phyloP scores from a whole-genome alignment of 2,888 invertebrate genomes.

The Netelia inedita region DNA sequence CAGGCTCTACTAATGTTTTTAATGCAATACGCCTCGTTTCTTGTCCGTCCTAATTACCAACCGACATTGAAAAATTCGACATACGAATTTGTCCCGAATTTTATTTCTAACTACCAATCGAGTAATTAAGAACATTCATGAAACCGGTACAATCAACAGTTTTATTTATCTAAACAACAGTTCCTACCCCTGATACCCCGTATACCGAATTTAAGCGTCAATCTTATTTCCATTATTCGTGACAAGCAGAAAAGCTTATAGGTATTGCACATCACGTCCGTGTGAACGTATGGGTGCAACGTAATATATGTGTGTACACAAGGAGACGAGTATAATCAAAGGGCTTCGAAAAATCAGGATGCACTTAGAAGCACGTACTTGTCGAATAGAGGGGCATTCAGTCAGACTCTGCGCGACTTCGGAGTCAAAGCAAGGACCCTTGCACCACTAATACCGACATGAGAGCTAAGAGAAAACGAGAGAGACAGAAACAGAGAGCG shows the following conservation, averaged over 20 bases:
- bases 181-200: no score
- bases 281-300: neutral
- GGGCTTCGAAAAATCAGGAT: conserved; percentile 79
- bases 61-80: no score
- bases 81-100: no score
- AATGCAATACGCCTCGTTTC: no score
- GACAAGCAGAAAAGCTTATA: neutral
- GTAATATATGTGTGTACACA: conserved; percentile 29
- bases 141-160: neutral
- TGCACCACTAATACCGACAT: conserved; percentile 77
- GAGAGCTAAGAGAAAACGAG: conserved; percentile 58
- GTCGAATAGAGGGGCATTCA: conserved; percentile 81
- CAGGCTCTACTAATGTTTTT: no score
- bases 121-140: neutral
- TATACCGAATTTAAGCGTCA: no score
- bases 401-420: conserved; percentile 78
- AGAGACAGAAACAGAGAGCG: conserved; percentile 18
- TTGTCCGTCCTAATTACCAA: no score
- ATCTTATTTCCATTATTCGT: no score
- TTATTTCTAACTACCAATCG: no score
- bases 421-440: conserved; percentile 84
- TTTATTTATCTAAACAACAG: no score
- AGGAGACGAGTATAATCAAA: conserved; percentile 76
- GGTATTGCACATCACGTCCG: neutral
- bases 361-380: conserved; percentile 82